Base-by-base conservation (phyloP, 2,113 vertebrate genomes). In the Hippolais icterina region DNA sequence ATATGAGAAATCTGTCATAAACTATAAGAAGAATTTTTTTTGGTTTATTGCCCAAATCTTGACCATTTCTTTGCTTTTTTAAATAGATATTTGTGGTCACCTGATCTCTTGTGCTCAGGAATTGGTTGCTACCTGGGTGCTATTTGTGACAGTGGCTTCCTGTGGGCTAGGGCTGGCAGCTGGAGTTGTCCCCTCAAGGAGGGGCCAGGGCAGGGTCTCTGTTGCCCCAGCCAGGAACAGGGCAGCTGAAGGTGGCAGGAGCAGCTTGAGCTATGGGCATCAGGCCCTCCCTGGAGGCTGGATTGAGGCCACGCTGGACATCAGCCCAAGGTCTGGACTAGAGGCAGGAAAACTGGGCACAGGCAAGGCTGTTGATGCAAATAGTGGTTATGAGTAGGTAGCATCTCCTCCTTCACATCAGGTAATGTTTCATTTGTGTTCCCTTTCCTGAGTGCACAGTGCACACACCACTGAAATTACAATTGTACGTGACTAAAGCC, bases 371-470 rank as follows among this genome's bases (percentile, higher is more conserved):
- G 20, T 29, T 75, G 29, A 35, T 59, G 46, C 8, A 49, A 20
- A 12, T 66, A 5, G 8, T 68, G n/a, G 44, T 25, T 39, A n/a
- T 16, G 52, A 61, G 28, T 57, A 23, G 42, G 24, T 42, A 64
- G 19, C 15, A 57, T 21, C 41, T 72, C 8, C 21, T 72, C 59
- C 59, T 65, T 72, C 42, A 21, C 20, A 44, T 4, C 3, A 9
- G 2, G 15, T 6, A 27, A 6, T 37, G 22, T 17, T 71, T 21
- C 10, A 2, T 21, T 75, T 79, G 37, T 13, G 29, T 3, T 11
- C 16, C 59, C 25, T 90, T 82, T 64, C 33, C 39, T 65, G 20
- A 0, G 0, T 21, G 12, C 0, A 0, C 35, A 44, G 20, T 23
- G 17, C n/a, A 18, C 3, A 9, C 2, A 2, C 21, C 24, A 15